Evolutionary conservation across 2,888 invertebrate genomes (phyloP), one percentile per base, ranked within the genome.

Genomic region (Leistus spinibarbis): DNA sequence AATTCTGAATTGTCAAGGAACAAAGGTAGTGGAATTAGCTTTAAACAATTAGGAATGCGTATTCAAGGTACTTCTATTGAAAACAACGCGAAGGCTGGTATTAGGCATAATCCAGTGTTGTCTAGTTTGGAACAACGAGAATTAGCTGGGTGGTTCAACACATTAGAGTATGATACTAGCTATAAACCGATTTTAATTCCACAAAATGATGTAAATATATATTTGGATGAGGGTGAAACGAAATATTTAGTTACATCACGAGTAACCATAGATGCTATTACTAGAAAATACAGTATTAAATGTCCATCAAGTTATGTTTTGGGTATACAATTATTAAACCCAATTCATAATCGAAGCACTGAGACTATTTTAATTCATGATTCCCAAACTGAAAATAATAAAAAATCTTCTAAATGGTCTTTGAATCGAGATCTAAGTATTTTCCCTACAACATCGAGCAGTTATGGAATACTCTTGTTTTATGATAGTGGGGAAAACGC

Each of bases 21-120:
- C 82, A 90, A 90, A 80, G 95, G 96, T 3, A 95, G 95, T 80
- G 98, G 98, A 9, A 91, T 98, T 9, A 93, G 95, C 82, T 91
- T 97, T 76, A 94, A 96, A 81, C 95, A 96, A 84, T 87, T 98
- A 23, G 97, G 97, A 17, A 87, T 96, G 20, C 91, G 91, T 82
- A 90, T 97, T 22, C 89, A 90, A 74, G 93, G 94, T 76, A 93
- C 94, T 5, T 87, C 88, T 0, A 92, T 98, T 76, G 93, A 93
- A 82, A 92, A 94, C 78, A 99, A 98, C 84, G 89, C 90, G 53
- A 88, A 92, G 72, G 93, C 96, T 54, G 99, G 99, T 0, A 93
- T 99, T 78, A 91, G 93, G 70, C 99, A 98, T 82, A 94, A 99
- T 85, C 96, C 98, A 0, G 93, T 93, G 56, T 88, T 98, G 77